Evolutionary conservation across 1,140 invertebrate genomes (phyloP).

Genomic region (Yoshiicerus persimilis): DNA sequence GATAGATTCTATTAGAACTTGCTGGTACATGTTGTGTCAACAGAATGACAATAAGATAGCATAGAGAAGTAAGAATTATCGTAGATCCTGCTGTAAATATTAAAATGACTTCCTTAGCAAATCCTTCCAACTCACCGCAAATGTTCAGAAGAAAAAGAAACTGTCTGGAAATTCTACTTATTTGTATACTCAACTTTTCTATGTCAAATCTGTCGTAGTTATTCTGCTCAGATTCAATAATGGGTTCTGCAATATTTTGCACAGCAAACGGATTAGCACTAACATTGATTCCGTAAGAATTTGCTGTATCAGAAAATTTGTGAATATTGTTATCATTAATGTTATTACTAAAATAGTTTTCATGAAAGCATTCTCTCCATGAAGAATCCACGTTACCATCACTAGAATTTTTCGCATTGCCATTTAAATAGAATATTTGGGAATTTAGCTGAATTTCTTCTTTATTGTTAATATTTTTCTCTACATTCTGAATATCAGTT

Average conservation of each 20-base stretch:
- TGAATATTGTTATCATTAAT: neutral
- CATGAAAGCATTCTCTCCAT: neutral
- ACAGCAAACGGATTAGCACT: neutral
- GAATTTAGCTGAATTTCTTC: neutral
- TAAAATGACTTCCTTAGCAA: neutral
- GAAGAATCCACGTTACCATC: neutral
- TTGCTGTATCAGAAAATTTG: neutral
- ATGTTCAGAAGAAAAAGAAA: neutral
- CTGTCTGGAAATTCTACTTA: neutral
- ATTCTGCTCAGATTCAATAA: neutral
- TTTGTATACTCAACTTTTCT: neutral
- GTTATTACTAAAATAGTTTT: neutral
- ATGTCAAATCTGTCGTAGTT: neutral
- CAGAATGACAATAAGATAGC: neutral
- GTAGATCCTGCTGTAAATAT: constrained; percentile 7
- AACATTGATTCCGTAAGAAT: neutral
- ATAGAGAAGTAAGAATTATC: neutral
- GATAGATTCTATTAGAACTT: neutral
- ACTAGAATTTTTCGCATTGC: neutral
- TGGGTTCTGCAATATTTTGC: neutral
- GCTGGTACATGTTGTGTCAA: neutral
- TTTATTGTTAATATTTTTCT: neutral
- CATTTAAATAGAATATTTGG: neutral
- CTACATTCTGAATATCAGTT: neutral
- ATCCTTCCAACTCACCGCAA: neutral